Base-by-base conservation (phyloP, 2,888 invertebrate genomes). In the Eupithecia subumbrata region DNA sequence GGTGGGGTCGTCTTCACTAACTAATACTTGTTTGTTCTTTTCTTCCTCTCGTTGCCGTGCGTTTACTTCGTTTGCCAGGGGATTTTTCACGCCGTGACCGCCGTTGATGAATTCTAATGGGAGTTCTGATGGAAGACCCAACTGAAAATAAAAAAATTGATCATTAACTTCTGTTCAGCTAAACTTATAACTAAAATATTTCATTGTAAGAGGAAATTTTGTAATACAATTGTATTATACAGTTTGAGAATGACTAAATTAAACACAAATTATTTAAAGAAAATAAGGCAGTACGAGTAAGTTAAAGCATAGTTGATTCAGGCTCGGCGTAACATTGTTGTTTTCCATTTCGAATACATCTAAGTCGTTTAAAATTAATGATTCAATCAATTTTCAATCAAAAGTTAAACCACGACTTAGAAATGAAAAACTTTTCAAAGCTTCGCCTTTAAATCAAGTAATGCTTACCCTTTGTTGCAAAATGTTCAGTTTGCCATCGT, bases 11-110 rank as follows among this genome's bases (percentile, higher is more conserved):
- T 97, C 97, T 82, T 95, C 95, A 86, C 95, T 93, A 67, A 94
- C 88, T 94, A 95, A 88, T 89, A 95, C 94, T 91, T 95, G 94
- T 90, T 95, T 96, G 90, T 93, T 96, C 89, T 95, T 96, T 84
- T 95, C 96, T 82, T 96, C 96, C 80, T 96, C 96, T 80, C 97
- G 95, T 86, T 95, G 96, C 83, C 97, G 94, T 14, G 95, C 95
- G 79, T 96, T 96, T 5, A 96, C 95, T 89, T 97, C 97, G 73
- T 96, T 97, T 48, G 98, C 98, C 84, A 99, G 92, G 1, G 99
- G 99, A 92, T 99, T 99, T 91, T 99, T 99, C 79, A 99, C 98
- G 64, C 99, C 99, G 89, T 99, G 99, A 22, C 99, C 99, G 74
- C 99, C 99, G 87, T 99, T 99, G 56, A 99, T 99, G 90, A 99